Conservation (phyloP, 2,797 vertebrate species). For the Sebastes umbrosus region DNA sequence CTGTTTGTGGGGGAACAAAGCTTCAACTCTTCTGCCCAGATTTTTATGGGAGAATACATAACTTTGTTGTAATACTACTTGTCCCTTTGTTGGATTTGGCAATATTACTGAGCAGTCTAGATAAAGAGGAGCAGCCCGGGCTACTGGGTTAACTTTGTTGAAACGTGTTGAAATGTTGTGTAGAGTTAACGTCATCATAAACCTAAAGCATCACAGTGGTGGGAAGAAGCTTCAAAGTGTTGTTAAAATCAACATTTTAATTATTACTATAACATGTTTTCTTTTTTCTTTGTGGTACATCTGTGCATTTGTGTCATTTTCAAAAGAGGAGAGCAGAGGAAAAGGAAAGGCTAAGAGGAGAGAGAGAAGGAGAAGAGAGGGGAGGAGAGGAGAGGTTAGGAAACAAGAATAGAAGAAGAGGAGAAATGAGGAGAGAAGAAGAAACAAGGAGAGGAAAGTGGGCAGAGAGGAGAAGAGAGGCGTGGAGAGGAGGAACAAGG, state of each 20-base stretch:
- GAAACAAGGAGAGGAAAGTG: background rate
- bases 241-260: background rate
- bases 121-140: background rate
- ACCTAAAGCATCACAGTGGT: background rate
- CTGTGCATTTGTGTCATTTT: background rate
- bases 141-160: background rate
- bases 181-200: background rate
- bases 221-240: background rate
- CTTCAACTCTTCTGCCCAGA: constrained; percentile 2
- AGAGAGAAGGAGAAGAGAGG: background rate
- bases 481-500: background rate
- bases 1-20: constrained; percentile 40
- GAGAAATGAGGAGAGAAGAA: background rate
- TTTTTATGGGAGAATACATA: constrained; percentile 4
- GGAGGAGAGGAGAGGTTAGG: background rate
- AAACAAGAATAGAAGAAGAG: background rate
- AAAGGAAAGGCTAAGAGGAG: background rate
- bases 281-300: background rate
- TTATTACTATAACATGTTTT: background rate
- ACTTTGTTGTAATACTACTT: constrained; percentile 37
- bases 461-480: background rate
- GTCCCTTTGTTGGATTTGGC: constrained; percentile 21
- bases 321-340: background rate
- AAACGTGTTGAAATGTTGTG: background rate
- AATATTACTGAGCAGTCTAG: background rate